Evolutionary conservation across 1,140 invertebrate species (phyloP), one percentile per base, ranked within the genome.

Genomic region (Copidosoma floridanum): DNA sequence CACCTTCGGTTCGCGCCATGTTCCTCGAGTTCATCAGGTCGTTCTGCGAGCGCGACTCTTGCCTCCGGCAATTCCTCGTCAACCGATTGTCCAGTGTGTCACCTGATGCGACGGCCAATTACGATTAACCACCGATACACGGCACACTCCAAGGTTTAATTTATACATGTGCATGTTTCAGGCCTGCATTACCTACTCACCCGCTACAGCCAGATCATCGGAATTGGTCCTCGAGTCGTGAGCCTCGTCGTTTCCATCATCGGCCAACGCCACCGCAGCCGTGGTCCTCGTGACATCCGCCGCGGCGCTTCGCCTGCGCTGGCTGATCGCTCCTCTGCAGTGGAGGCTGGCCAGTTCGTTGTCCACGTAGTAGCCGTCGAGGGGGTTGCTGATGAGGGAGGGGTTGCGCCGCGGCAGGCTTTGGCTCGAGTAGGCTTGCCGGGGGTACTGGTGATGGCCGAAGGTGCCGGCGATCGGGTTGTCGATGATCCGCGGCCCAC

Each of bases 361-460:
- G 53, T 73, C 70, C 37, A 73, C 59, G 56, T 70, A 75, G 51
- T 72, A 76, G 32, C 65, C 66, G 43, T 75, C 72, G 14, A 76
- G 44, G 0, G 73, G 73, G 56, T 75, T 76, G 56, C 63, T 67
- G 32, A 73, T 75, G 2, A 74, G 62, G 10, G 73, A 72, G 11
- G 72, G 67, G 60, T 75, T 71, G n/a, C 72, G 67, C 8, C 71
- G 67, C 7, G 74, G 71, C 10, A 71, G 70, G 47, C 69, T 76
- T 23, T 70, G 73, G 26, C 69, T 72, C 2, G 71, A 75, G n/a
- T 71, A 70, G 46, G n/a, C 68, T 71, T 8, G 65, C 68, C 20
- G 71, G 61, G 0, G 65, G 66, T 35, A 37, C 27, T 67, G 5
- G n/a, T 71, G 24, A n/a, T n/a, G n/a, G n/a, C n/a, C n/a, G n/a